phyloP scores from a whole-genome alignment of 2,797 vertebrate species.

The Ctenopoma multispine region DNA sequence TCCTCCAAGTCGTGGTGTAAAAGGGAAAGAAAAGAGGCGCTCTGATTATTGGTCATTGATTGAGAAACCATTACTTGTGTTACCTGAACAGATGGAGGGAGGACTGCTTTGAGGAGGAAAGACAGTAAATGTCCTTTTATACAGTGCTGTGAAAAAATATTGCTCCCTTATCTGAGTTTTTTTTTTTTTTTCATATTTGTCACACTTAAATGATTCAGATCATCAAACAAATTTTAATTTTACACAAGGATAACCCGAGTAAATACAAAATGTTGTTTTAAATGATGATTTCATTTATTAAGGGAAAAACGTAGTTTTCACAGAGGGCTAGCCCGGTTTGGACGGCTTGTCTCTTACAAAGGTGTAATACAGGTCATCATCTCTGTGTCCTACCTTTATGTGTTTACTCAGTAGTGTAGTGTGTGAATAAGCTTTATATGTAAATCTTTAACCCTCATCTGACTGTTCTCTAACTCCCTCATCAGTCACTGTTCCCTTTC shows the following conservation, averaged over 20 bases:
- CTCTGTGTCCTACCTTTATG: constrained; percentile 21
- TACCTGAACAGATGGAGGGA: too few relatives aligned
- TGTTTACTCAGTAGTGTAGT: constrained; percentile 25
- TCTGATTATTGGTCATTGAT: constrained; percentile 71
- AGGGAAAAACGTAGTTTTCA: too few relatives aligned
- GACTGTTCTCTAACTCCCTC: constrained; percentile 10
- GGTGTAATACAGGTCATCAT: constrained; percentile 33
- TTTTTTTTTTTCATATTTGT: too few relatives aligned
- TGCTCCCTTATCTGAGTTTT: too few relatives aligned
- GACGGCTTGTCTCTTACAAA: not conserved
- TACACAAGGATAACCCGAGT: too few relatives aligned
- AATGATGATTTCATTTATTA: too few relatives aligned
- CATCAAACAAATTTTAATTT: too few relatives aligned
- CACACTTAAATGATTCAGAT: too few relatives aligned
- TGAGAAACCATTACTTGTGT: not conserved
- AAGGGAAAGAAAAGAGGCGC: constrained; percentile 27
- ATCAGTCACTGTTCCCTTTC: constrained; percentile 33
- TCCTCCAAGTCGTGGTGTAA: constrained; percentile 18
- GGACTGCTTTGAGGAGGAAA: too few relatives aligned
- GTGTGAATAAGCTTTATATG: constrained; percentile 36
- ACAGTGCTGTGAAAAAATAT: not conserved
- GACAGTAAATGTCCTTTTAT: too few relatives aligned
- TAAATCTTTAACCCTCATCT: constrained; percentile 13
- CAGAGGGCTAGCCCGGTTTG: too few relatives aligned
- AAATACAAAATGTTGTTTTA: too few relatives aligned